These are phyloP conservation scores for Fopius arisanus DNA, from an alignment of 1,140 invertebrate genomes.

Conservation along the genomic window DNA sequence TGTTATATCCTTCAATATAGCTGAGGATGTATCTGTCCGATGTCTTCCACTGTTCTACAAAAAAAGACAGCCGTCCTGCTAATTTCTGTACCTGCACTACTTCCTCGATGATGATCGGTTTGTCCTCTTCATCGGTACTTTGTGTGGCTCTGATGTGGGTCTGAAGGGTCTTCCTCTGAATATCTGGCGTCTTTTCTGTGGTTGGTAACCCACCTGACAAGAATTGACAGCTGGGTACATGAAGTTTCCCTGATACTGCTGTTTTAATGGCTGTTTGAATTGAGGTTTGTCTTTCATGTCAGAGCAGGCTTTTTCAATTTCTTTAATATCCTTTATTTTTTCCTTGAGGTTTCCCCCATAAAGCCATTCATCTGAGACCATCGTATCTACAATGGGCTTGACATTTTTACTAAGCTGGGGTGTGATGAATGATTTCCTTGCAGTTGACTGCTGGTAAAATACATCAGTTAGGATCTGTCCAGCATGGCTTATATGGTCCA, in stretches of 20 bases:
- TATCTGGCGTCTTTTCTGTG: no score
- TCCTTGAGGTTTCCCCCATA: constrained; percentile 21
- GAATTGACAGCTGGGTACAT: no score
- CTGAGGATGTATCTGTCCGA: no score
- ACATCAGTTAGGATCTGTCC: constrained; percentile 23
- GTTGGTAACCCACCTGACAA: no score
- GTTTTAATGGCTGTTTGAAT: not conserved
- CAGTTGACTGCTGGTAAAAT: constrained; percentile 14
- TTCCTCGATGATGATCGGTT: no score
- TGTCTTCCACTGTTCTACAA: no score
- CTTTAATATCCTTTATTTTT: constrained; percentile 22
- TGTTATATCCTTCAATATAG: not conserved
- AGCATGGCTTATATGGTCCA: constrained; percentile 8
- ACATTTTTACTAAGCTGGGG: constrained; percentile 19
- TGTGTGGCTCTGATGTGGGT: no score
- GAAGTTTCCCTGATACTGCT: no score
- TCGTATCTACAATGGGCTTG: constrained; percentile 16
- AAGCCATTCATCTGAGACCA: constrained; percentile 25
- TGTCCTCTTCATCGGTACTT: no score
- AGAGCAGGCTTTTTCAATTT: constrained; percentile 16
- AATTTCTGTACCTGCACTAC: no score
- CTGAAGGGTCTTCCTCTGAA: no score
- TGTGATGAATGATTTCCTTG: constrained; percentile 27
- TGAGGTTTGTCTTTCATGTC: not conserved
- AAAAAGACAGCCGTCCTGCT: no score